These are phyloP conservation scores for Agrotis segetum DNA, from an alignment of 2,888 invertebrate species.

Conservation along the genomic window DNA sequence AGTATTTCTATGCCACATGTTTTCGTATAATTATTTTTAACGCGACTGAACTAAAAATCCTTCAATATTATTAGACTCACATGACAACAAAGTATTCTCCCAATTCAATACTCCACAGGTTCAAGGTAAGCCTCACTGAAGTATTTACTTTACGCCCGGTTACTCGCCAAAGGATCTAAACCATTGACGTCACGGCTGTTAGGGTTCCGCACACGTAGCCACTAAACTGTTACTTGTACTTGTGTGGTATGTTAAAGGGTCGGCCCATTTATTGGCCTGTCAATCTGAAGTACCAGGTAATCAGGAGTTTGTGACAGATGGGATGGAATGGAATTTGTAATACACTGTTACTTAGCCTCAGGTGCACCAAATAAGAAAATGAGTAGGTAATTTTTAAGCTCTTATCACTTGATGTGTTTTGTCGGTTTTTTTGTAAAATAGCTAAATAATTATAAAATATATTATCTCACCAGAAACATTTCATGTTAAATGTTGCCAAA, in stretches of 20 bases:
- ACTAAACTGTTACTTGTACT: constrained; percentile 9
- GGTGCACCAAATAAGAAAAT: background rate
- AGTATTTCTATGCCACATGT: too few relatives aligned
- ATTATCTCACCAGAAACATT: too few relatives aligned
- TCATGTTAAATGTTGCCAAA: too few relatives aligned
- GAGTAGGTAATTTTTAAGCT: background rate
- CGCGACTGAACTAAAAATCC: too few relatives aligned
- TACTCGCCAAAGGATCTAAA: background rate
- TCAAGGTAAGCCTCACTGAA: background rate
- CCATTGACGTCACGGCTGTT: constrained; percentile 15
- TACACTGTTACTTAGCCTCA: background rate
- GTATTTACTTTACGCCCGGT: constrained; percentile 18
- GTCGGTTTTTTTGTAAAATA: too few relatives aligned
- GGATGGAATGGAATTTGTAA: background rate
- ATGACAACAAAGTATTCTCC: constrained; percentile 20
- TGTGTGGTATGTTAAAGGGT: background rate
- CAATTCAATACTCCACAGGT: constrained; percentile 12
- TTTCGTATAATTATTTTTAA: too few relatives aligned
- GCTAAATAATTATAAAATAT: too few relatives aligned
- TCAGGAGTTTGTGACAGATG: background rate
- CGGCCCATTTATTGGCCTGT: background rate
- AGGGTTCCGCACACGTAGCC: background rate
- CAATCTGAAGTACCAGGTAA: background rate
- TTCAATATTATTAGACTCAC: background rate
- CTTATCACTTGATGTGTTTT: background rate